Base-by-base conservation (phyloP, 2,113 vertebrate genomes). In the Dicaeum eximium region DNA sequence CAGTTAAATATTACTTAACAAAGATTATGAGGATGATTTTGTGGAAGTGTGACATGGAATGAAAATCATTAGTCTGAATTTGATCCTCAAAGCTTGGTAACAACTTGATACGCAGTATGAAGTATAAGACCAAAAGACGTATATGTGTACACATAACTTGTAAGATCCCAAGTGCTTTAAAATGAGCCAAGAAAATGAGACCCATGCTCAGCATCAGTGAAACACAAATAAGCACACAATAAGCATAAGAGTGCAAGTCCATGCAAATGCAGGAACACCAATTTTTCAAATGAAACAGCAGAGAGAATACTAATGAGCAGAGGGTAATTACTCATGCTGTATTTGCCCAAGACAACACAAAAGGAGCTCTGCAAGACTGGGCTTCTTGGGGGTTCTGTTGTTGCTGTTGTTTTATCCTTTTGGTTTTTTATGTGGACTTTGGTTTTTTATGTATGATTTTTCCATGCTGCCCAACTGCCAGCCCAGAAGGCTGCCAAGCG, bases 281-380 rank as follows among this genome's bases (percentile, higher is more conserved):
- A 30, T 94, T 94, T 79, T 91, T 61, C 84, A 85, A 84, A 87
- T 30, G 48, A 93, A 93, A 87, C 53, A 62, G 67, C 56, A 67
- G 19, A 67, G 13, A 90, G 45, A 82, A 81, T 69, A 61, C 27
- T 38, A 89, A 86, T 6, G 5, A 87, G 62, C 37, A 40, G 30
- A 79, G 21, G 18, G 53, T 58, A 84, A 87, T 91, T 60, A 93
- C 31, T 91, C 77, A 65, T 60, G 45, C 31, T 61, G 28, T 25
- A 72, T 69, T 53, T 89, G 73, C 25, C 44, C 38, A 87, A n/a
- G 40, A 86, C 57, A 90, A 58, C 27, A 77, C 42, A 88, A 86
- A 88, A 78, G 47, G 38, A 94, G 70, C 19, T 57, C 53, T 15
- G 37, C 31, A 85, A 93, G 66, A n/a, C 5, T 83, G 35, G 24